Conservation (phyloP, 1,140 invertebrate species). For the Ceratina australensis region DNA sequence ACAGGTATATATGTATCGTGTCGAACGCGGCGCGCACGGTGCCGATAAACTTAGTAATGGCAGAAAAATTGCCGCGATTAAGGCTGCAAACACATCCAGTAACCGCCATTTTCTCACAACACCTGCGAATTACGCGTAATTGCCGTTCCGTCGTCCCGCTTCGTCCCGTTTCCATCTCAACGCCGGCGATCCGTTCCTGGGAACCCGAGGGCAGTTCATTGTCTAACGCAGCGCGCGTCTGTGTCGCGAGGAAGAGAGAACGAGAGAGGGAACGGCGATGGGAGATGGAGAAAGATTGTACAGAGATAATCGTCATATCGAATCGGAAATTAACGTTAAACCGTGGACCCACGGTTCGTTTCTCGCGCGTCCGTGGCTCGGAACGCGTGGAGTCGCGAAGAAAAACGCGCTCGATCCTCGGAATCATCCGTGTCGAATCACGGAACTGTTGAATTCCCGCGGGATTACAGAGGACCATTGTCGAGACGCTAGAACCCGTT, state of each 20-base stretch:
- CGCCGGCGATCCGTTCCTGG: conserved; percentile 73
- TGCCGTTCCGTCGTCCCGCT: conserved; percentile 67
- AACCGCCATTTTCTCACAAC: conserved; percentile 78
- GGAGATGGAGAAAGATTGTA: not conserved
- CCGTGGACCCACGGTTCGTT: conserved; percentile 24
- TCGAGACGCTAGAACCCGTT: not conserved
- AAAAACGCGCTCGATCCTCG: conserved; percentile 20
- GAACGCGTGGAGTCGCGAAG: conserved; percentile 14
- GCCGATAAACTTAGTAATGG: conserved; percentile 75
- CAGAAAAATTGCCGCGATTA: conserved; percentile 78
- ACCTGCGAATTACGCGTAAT: conserved; percentile 79
- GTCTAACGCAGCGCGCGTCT: conserved; percentile 64
- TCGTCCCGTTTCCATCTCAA: conserved; percentile 60
- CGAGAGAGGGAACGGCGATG: not conserved
- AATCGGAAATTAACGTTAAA: conserved; percentile 74
- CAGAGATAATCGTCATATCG: conserved; percentile 72
- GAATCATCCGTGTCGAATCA: conserved; percentile 34
- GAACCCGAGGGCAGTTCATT: conserved; percentile 74
- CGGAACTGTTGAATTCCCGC: conserved; percentile 38
- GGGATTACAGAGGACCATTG: conserved; percentile 40
- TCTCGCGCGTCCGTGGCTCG: not conserved
- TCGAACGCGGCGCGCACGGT: conserved; percentile 45
- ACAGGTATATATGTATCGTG: conserved; percentile 32
- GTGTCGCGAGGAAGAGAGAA: conserved; percentile 54
- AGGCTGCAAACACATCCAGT: conserved; percentile 76